Percentiles rank a stretch among this genome's conserved stretches.
phyloP scores from a whole-genome alignment of 2,113 vertebrate genomes.

The Thryonomys swinderianus region DNA sequence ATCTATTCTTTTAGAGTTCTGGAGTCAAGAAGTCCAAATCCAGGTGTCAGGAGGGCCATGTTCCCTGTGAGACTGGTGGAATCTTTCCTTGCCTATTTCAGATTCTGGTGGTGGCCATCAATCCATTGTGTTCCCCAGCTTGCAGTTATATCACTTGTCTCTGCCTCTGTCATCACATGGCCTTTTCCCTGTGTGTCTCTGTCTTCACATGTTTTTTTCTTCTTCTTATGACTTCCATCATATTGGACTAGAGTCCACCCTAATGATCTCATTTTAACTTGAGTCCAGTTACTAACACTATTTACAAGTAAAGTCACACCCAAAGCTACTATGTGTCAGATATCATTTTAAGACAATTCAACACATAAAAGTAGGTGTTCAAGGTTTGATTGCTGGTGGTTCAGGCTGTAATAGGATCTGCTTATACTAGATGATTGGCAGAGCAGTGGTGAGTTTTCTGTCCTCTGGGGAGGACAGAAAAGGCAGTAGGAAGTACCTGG shows the following conservation, averaged over 20 bases:
- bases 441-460: too few species aligned
- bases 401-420: not conserved
- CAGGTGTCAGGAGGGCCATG: not conserved
- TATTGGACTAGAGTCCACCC: not conserved
- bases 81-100: not conserved
- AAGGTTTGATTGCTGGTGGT: not conserved
- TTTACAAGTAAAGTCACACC: not conserved
- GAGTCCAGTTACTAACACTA: not conserved
- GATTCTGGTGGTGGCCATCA: too few species aligned
- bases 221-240: not conserved
- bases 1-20: not conserved
- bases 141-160: accelerated
- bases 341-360: not conserved
- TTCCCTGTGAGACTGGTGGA: not conserved
- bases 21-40: not conserved
- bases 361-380: not conserved
- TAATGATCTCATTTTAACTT: not conserved
- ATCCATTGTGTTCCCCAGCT: not conserved
- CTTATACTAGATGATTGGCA: not conserved
- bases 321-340: not conserved
- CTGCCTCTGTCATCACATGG: not conserved
- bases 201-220: not conserved
- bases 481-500: not conserved
- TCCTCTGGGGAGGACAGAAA: not conserved
- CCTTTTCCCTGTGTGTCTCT: not conserved